Conservation (phyloP, 2,113 vertebrate species). For the Indicator maculatus region DNA sequence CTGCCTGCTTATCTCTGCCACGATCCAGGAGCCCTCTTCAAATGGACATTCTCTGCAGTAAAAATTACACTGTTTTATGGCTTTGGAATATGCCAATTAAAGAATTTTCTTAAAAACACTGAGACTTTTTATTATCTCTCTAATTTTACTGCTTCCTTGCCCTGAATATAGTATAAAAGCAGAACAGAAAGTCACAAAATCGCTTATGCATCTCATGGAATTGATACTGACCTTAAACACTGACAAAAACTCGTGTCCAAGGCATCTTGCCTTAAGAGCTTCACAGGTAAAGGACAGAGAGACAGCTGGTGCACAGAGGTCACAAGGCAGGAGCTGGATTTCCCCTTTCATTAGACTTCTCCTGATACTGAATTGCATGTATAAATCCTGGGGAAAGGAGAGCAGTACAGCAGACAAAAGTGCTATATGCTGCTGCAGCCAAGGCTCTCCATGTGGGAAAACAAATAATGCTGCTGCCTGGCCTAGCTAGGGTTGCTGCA, state of each 20-base stretch:
- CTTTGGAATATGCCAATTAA: background rate
- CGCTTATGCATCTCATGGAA: background rate
- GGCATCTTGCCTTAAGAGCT: background rate
- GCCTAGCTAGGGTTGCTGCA: background rate
- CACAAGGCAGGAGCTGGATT: background rate
- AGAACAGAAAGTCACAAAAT: background rate
- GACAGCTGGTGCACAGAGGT: background rate
- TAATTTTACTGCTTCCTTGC: background rate
- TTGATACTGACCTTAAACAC: background rate
- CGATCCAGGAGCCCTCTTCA: background rate
- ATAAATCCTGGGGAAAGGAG: background rate
- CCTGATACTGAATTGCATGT: background rate
- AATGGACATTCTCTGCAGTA: background rate
- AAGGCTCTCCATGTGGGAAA: conserved; percentile 32
- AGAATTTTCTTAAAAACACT: background rate
- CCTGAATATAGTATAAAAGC: background rate
- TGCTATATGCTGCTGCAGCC: conserved; percentile 9
- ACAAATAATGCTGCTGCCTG: background rate
- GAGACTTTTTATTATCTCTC: background rate
- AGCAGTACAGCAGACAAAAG: background rate
- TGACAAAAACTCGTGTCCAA: background rate
- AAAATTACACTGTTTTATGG: background rate
- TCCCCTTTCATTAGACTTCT: background rate
- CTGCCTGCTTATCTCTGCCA: conserved; percentile 27
- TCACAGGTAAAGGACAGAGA: background rate